Evolutionary conservation across 2,797 vertebrate genomes (phyloP).

Genomic region (Cheirogaleus major): DNA sequence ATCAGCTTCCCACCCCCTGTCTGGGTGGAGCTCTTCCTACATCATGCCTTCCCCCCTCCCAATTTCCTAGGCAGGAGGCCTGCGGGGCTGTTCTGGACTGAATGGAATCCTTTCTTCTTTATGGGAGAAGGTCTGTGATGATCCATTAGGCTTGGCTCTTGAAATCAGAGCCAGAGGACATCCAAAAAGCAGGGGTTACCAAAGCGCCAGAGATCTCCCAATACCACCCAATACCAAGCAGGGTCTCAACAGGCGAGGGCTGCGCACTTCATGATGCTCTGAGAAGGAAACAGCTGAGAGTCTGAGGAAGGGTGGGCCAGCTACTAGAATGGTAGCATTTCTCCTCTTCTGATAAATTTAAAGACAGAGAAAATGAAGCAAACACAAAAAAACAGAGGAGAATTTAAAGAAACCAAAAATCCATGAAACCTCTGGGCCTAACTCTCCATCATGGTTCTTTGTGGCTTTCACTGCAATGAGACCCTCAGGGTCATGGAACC

Average conservation of each 20-base stretch:
- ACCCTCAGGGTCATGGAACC: neutral
- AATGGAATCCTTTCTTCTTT: neutral
- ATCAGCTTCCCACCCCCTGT: neutral
- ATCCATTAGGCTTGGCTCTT: neutral
- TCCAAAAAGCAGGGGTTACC: neutral
- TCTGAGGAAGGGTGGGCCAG: neutral
- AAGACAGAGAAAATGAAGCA: neutral
- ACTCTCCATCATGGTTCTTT: neutral
- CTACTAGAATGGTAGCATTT: neutral
- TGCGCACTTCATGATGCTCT: neutral
- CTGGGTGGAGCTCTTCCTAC: neutral
- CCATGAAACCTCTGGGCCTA: neutral
- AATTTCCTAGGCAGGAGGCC: neutral
- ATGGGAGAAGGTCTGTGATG: neutral
- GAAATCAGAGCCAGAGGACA: neutral
- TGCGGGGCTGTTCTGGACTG: neutral
- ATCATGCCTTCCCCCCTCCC: neutral
- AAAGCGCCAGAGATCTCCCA: neutral
- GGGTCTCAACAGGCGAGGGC: neutral
- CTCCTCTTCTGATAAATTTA: neutral
- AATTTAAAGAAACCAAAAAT: neutral
- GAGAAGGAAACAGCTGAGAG: neutral
- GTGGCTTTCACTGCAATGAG: neutral
- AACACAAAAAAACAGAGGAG: neutral
- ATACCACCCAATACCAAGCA: neutral